These are phyloP conservation scores for Phainopepla nitens DNA, from an alignment of 2,113 vertebrate genomes.

Conservation along the genomic window DNA sequence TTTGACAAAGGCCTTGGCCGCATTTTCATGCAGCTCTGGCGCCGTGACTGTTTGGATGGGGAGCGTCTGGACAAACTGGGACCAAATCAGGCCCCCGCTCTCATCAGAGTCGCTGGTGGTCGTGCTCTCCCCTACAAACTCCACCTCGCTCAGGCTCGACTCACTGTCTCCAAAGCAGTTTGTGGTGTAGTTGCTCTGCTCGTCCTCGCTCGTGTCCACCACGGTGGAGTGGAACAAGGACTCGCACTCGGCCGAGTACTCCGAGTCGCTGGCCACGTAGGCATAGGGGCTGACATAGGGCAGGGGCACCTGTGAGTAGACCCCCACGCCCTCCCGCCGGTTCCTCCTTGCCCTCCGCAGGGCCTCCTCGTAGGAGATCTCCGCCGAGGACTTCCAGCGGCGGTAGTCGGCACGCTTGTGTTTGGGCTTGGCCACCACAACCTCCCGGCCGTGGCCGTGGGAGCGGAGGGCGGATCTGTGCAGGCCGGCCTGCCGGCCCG, in stretches of 20 bases:
- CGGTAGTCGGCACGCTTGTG: slow-evolving; percentile 84
- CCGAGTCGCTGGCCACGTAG: slow-evolving; percentile 85
- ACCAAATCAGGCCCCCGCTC: slow-evolving; percentile 85
- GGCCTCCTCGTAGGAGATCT: slow-evolving; percentile 80
- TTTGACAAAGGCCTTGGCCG: slow-evolving; percentile 85
- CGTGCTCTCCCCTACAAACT: slow-evolving; percentile 81
- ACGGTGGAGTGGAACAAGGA: slow-evolving; percentile 93
- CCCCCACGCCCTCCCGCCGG: slow-evolving; percentile 69
- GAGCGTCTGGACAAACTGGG: slow-evolving; percentile 80
- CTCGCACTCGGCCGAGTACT: slow-evolving; percentile 93
- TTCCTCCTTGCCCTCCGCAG: slow-evolving; percentile 72
- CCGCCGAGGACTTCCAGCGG: slow-evolving; percentile 75
- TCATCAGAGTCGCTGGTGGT: slow-evolving; percentile 86
- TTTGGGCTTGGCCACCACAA: slow-evolving; percentile 84
- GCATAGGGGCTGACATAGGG: slow-evolving; percentile 77
- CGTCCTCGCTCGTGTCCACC: slow-evolving; percentile 90
- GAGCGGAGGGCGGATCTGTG: slow-evolving; percentile 25
- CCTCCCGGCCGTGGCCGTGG: slow-evolving; percentile 73
- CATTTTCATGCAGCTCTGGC: slow-evolving; percentile 72
- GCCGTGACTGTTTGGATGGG: slow-evolving; percentile 58
- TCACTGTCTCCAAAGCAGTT: slow-evolving; percentile 95
- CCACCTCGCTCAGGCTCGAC: slow-evolving; percentile 85
- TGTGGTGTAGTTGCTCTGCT: slow-evolving; percentile 87
- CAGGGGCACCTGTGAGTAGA: slow-evolving; percentile 65
- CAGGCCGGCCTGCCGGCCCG: slow-evolving; percentile 56